A percentile compares a stretch with the other conserved stretches of the same genome.
Conservation (phyloP, 2,113 vertebrate species). For the Ranitomeya imitator region DNA sequence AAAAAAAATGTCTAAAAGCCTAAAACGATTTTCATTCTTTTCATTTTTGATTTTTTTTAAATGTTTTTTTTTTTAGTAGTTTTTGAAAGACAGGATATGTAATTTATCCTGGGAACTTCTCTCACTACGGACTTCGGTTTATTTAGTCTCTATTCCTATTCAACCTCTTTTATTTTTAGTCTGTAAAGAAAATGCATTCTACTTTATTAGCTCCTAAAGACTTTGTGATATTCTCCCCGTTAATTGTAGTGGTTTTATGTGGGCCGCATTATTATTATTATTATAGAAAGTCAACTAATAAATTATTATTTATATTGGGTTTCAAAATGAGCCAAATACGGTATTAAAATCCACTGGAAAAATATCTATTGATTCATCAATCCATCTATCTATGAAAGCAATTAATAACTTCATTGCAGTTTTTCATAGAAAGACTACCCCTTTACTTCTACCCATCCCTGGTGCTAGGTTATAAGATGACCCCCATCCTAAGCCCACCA, state of each 20-base stretch:
- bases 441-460: neutral
- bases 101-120: neutral
- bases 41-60: conserved; percentile 42
- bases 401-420: neutral
- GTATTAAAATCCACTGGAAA: neutral
- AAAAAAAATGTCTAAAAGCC: conserved; percentile 23
- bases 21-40: neutral
- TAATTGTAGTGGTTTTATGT: too few species aligned
- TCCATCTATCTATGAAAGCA: neutral
- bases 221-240: too few species aligned
- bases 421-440: neutral
- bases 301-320: neutral
- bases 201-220: neutral
- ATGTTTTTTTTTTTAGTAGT: neutral
- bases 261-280: neutral
- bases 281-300: neutral
- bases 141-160: conserved; percentile 18
- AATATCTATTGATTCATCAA: neutral
- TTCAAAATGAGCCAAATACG: neutral
- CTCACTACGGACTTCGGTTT: neutral
- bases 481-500: neutral
- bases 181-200: neutral
- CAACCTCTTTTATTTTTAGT: neutral
- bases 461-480: neutral
- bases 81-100: conserved; percentile 38